Base-by-base conservation (phyloP, 2,113 vertebrate genomes). In the Phylloscopus trochiloides region DNA sequence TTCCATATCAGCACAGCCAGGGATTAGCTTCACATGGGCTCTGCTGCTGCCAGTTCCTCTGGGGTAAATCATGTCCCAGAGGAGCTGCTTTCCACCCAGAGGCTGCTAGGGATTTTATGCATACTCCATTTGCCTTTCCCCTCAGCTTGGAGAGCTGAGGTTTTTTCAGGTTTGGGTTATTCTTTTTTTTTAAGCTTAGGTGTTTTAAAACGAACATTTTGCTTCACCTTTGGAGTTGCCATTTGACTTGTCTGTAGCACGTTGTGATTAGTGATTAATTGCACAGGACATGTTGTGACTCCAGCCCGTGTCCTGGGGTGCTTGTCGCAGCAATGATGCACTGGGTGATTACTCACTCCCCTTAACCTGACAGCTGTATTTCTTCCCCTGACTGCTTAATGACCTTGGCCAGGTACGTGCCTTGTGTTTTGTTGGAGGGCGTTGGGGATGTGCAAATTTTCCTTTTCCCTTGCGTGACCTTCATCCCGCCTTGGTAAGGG, bases 361-460 rank as follows among this genome's bases (percentile, higher is more conserved):
- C 93, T 74, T 74, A 96, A 96, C 96, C 95, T 96, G 96, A 96
- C 96, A 96, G 97, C 94, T 94, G 92, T 70, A 91, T 52, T 95
- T 94, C 92, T 94, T 65, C 8, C 87, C 70, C 59, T 61, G 32
- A 73, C 92, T 95, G 91, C 32, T 51, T 71, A 48, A 8, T 29
- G 92, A 95, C 95, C 95, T 97, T 94, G 92, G 40, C 95, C 87
- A 95, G 94, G 93, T 92, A 72, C 10, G 2, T 7, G 13, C 22
- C 42, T 74, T 43, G 45, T 50, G 70, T 58, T 18, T 31, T 17
- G 47, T 88, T 89, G 68, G n/a, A 90, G 86, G 92, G 52, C 3
- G 1, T 10, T 85, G 58, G 54, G 91, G 66, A 62, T 19, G 86
- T 66, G 86, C 77, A 36, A 20, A 42, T 91, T 66, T 70, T 50